Conservation (phyloP, 1,140 invertebrate genomes). For the Cepaea nemoralis region DNA sequence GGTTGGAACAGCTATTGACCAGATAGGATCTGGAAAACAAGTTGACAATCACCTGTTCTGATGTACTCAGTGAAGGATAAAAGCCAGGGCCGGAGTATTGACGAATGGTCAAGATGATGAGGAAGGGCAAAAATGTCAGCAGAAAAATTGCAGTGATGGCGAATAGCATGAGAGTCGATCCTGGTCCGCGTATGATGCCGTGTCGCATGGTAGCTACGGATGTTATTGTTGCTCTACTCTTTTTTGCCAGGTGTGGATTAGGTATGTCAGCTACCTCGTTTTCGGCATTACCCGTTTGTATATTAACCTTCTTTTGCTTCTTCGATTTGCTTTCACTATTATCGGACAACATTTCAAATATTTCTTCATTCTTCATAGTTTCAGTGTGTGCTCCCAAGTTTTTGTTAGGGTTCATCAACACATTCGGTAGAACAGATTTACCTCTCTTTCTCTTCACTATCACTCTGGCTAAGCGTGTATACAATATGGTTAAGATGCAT, state of each 20-base stretch:
- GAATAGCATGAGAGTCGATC: constrained; percentile 58
- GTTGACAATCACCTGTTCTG: constrained; percentile 46
- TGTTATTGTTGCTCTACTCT: no score
- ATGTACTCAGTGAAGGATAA: constrained; percentile 37
- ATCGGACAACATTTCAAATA: no score
- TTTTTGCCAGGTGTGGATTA: no score
- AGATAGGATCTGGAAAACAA: constrained; percentile 58
- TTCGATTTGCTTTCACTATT: no score
- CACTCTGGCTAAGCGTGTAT: constrained; percentile 42
- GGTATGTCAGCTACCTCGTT: no score
- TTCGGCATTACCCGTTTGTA: no score
- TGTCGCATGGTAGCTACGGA: no score
- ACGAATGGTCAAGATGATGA: constrained; percentile 51
- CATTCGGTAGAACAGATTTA: neutral
- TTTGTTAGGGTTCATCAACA: no score
- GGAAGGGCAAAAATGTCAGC: constrained; percentile 62
- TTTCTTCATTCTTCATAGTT: no score
- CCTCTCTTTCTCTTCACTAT: constrained; percentile 41
- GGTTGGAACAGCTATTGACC: constrained; percentile 59
- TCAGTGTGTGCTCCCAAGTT: no score
- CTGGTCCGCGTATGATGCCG: constrained; percentile 25
- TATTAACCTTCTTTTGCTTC: no score
- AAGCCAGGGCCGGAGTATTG: constrained; percentile 28
- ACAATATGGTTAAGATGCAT: constrained; percentile 42
- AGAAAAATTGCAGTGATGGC: constrained; percentile 61